These are phyloP conservation scores for Salticus scenicus DNA, from an alignment of 2,888 invertebrate species.

Conservation along the genomic window DNA sequence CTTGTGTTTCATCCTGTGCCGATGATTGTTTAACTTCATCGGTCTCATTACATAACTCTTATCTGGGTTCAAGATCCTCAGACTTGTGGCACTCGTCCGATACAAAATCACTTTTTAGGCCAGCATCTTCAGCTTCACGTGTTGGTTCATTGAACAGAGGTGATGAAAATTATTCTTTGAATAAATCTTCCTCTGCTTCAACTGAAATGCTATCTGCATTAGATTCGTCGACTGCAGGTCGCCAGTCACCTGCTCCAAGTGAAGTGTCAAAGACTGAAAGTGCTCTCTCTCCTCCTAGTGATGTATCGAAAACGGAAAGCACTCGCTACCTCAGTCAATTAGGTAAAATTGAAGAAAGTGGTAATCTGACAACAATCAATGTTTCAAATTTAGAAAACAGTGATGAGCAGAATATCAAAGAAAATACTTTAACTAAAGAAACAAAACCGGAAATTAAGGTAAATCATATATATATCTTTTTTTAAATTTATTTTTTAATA, in stretches of 20 bases:
- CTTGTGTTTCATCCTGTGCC: slow-evolving; percentile 50
- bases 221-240: slow-evolving; percentile 73
- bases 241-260: slow-evolving; percentile 74
- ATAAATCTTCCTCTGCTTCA: slow-evolving; percentile 72
- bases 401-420: slow-evolving; percentile 63
- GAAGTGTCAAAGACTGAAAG: slow-evolving; percentile 74
- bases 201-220: slow-evolving; percentile 73
- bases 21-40: slow-evolving; percentile 38
- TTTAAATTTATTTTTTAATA: not conserved
- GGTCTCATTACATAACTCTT: slow-evolving; percentile 45
- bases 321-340: slow-evolving; percentile 72
- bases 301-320: slow-evolving; percentile 74
- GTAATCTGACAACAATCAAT: slow-evolving; percentile 55
- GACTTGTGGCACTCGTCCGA: slow-evolving; percentile 61
- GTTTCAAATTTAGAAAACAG: slow-evolving; percentile 42
- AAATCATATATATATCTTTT: not conserved
- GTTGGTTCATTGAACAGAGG: slow-evolving; percentile 71
- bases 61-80: slow-evolving; percentile 45
- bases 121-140: slow-evolving; percentile 73
- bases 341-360: slow-evolving; percentile 72
- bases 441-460: slow-evolving; percentile 34
- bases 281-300: slow-evolving; percentile 73
- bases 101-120: slow-evolving; percentile 72
- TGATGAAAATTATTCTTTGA: slow-evolving; percentile 72
- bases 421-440: slow-evolving; percentile 24